Evolutionary conservation across 2,113 vertebrate species (phyloP).

Genomic region (Corvus hawaiiensis): DNA sequence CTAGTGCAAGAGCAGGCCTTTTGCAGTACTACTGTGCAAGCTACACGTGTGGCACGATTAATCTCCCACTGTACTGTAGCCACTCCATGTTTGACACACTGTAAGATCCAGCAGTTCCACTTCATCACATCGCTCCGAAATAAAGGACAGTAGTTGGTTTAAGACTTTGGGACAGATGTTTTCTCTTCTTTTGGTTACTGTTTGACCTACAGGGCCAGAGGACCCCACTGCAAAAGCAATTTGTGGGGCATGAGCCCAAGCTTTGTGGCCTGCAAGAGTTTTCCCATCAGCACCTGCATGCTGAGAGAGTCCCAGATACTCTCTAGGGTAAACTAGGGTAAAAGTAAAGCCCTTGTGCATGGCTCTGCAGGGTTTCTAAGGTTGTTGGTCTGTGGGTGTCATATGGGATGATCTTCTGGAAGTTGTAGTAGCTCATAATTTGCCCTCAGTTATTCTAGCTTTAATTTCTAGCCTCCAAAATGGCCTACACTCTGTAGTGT

Average conservation of each 20-base stretch:
- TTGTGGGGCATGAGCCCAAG: background rate
- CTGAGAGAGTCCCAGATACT: background rate
- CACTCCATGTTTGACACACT: background rate
- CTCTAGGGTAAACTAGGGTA: background rate
- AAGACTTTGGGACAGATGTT: background rate
- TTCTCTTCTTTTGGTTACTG: background rate
- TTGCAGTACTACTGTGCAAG: background rate
- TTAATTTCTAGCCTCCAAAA: background rate
- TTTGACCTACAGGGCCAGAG: background rate
- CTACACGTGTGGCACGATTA: rapidly evolving
- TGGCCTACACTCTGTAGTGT: background rate
- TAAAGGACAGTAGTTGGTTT: background rate
- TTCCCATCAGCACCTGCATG: background rate
- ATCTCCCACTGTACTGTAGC: background rate
- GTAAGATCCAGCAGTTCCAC: background rate
- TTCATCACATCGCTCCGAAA: background rate
- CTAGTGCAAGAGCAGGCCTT: background rate
- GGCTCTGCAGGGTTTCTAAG: background rate
- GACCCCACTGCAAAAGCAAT: background rate
- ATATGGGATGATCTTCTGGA: background rate
- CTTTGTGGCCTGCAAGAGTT: background rate
- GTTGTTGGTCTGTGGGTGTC: background rate
- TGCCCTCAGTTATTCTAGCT: background rate
- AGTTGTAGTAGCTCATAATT: background rate
- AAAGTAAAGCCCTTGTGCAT: background rate